Evolutionary conservation across 2,113 vertebrate species (phyloP).

Genomic region (Ailurus styani): DNA sequence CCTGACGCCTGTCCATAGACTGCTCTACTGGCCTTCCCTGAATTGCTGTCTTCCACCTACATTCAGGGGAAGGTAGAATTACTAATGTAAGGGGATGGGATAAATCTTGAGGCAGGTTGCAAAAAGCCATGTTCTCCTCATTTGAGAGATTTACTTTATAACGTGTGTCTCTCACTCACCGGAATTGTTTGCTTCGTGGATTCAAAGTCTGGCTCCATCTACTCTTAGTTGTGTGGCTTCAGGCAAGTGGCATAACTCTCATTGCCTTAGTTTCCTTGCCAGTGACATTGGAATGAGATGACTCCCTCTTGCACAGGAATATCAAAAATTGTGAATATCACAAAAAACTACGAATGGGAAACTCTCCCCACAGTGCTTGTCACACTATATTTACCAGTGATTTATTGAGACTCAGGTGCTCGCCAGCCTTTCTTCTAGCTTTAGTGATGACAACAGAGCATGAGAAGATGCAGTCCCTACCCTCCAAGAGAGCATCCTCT

Average conservation of each 20-base stretch:
- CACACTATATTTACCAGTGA: background rate
- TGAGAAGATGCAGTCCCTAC: background rate
- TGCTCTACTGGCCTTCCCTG: background rate
- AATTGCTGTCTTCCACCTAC: background rate
- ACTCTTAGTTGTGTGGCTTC: background rate
- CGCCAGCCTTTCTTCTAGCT: background rate
- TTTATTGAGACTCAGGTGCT: background rate
- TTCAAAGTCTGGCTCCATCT: background rate
- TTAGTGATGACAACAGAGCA: background rate
- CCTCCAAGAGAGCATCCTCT: background rate
- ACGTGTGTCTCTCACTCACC: background rate
- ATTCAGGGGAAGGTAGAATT: background rate
- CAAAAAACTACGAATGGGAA: background rate
- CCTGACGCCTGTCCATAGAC: rapidly evolving
- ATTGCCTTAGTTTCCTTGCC: background rate
- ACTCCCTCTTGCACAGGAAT: background rate
- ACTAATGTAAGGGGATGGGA: background rate
- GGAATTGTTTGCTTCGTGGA: background rate
- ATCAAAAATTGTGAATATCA: background rate
- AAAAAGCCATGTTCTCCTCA: background rate
- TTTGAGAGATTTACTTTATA: background rate
- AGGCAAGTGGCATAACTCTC: background rate
- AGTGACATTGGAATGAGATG: background rate
- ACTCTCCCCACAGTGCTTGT: background rate
- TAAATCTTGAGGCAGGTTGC: background rate